Evolutionary conservation across 2,797 vertebrate species (phyloP), one percentile per base, ranked within the genome.

Genomic region (Loriculus beryllinus): DNA sequence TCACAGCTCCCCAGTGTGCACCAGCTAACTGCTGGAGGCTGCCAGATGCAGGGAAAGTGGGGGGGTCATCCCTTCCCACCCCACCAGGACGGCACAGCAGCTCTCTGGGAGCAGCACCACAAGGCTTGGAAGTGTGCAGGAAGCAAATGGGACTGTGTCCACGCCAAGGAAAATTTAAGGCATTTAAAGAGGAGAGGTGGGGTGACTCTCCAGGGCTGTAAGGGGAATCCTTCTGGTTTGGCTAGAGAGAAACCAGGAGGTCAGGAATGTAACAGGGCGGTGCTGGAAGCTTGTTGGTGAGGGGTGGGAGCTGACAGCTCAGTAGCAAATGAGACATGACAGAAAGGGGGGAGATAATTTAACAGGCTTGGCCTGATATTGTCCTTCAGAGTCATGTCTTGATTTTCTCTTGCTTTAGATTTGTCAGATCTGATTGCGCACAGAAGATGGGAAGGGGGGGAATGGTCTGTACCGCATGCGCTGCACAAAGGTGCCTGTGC

Each of bases 381-480:
- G 95, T 96, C 94, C 96, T 93, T 96, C 91, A 76, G 86, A 86
- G 94, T 90, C 94, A 90, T 14, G 91, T 83, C 94, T 91, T 94
- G 93, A 93, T 94, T 90, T 93, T 92, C 90, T 88, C 94, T 65
- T 86, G 93, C 85, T 92, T 95, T 76, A 56, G 62, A 56, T 96
- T 96, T 96, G 96, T 96, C 96, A 95, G 91, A 79, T 92, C 25
- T 93, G 95, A 95, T 96, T 96, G 94, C 91, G 72, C 80, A 75
- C 33, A 79, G 91, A 14, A 62, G 79, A n/a, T 11, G 57, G 31
- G 48, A 17, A 6, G 49, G 43, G 33, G 29, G 62, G n/a, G 9
- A 35, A 26, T 2, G 16, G 3, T 68, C 65, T 59, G 83, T 39
- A 21, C 78, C 0, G 0, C 49, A 0, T 9, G 5, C n/a, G n/a